phyloP scores from a whole-genome alignment of 2,888 invertebrate genomes.

The Mythimna ferrago region DNA sequence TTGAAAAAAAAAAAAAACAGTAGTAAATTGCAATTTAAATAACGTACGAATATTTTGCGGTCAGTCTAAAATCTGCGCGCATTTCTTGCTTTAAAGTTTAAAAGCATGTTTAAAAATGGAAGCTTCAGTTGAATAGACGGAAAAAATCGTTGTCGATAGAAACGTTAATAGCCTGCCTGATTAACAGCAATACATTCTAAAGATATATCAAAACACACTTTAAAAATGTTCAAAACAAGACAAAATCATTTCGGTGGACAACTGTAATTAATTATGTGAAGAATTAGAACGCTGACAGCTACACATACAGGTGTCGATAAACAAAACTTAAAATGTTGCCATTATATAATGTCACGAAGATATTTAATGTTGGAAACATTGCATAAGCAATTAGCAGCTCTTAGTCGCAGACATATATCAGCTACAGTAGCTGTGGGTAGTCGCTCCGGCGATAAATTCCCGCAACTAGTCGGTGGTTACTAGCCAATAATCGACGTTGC shows the following conservation, averaged over 20 bases:
- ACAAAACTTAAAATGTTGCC: constrained; percentile 28
- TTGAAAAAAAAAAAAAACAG: too few species aligned
- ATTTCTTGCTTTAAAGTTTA: too few species aligned
- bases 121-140: not conserved
- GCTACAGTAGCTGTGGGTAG: constrained; percentile 65
- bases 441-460: constrained; percentile 80
- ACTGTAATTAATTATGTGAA: constrained; percentile 50
- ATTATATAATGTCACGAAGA: constrained; percentile 53
- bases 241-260: constrained; percentile 4
- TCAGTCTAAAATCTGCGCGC: too few species aligned
- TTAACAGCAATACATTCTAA: not conserved
- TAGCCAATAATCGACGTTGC: constrained; percentile 85
- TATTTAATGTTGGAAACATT: constrained; percentile 56
- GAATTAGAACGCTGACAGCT: constrained; percentile 47
- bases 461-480: constrained; percentile 84
- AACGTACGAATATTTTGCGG: too few species aligned
- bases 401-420: constrained; percentile 70
- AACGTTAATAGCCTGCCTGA: not conserved
- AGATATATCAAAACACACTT: not conserved
- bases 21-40: too few species aligned
- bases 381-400: constrained; percentile 71
- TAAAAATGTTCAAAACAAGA: constrained; percentile 7
- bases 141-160: not conserved
- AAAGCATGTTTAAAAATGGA: not conserved
- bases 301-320: constrained; percentile 32